Evolutionary conservation across 2,888 invertebrate species (phyloP), one percentile per base, ranked within the genome.

Genomic region (Nemoura dubitans): DNA sequence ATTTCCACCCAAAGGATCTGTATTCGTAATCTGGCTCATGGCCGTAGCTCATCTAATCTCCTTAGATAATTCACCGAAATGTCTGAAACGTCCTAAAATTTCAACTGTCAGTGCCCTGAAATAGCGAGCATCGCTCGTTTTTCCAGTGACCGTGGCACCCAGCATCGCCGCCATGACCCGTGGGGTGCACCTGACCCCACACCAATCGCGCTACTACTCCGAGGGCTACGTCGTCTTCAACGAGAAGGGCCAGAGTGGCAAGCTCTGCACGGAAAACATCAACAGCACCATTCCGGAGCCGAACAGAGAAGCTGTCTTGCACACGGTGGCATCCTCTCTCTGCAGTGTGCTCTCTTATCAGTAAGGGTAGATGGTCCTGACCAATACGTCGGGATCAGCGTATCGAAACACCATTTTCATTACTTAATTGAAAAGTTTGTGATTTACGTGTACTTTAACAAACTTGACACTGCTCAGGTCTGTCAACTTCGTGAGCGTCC

Each of bases 221-320:
- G 95, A 95, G 88, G 97, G 97, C n/a, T 97, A 95, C 91, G 96
- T 97, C 2, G 94, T 96, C 88, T 97, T 97, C 93, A 95, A 96
- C 89, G 97, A 97, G 91, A 96, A 87, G 77, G 88, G 88, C 7
- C 87, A 88, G 28, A 42, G 81, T 76, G 88, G 88, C 14, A 97
- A 97, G 92, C 92, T 97, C 76, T 97, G 97, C 90, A 95, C 96
- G 0, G 96, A 96, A 90, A 96, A 96, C 85, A 92, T 97, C 87
- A 96, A 96, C 89, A 92, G 92, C 25, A 93, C 93, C 83, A 90
- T 94, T 76, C 93, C 94, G 14, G 90, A 90, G 36, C 90, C 90
- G 29, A 92, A 92, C 89, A 90, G 92, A 90, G 93, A 93, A 88
- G 91, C 91, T 43, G 93, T 94, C 29, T 92, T 96, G 0, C 93